Base-by-base conservation (phyloP, 2,888 invertebrate species). In the Sarcophaga caerulescens region DNA sequence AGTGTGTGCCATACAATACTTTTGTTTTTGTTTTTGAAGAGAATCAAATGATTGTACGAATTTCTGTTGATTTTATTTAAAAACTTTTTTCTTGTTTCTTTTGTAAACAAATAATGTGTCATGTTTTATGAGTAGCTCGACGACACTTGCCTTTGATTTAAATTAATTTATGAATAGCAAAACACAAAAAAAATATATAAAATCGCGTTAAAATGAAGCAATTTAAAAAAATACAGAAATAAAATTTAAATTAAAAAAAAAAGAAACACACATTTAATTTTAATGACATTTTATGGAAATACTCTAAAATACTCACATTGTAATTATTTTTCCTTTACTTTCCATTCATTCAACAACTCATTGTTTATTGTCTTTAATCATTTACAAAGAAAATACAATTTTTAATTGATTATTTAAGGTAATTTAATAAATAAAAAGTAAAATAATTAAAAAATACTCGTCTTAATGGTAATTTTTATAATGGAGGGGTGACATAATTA, bases 131-230 rank as follows among this genome's bases (percentile, higher is more conserved):
- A 80, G 79, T 76, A 69, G 69, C 84, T 76, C 79, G 84, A 84
- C 84, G 84, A 84, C 84, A 84, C 84, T 84, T 84, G 79, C 80
- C 75, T 84, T 84, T 84, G 79, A 80, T 80, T 84, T 84, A 84
- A 84, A 84, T 84, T 80, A 80, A 84, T 84, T 84, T 84, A 75
- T 47, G 45, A 71, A 84, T 63, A 23, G 57, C 62, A 66, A 17
- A 69, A 66, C 57, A 25, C 25, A 63, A 63, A 12, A 47, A 23
- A 78, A 70, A 74, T 59, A 35, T 2, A 35, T 35, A 35, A 35
- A 35, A 35, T 10, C 35, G 35, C 35, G 2, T 0, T 35, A 10
- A 35, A 35, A 10, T 35, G 8, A 35, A 35, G 10, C 35, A 35
- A 35, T 35, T 6, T 66, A 59, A 77, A 63, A 69, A 44, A 66